phyloP scores from a whole-genome alignment of 2,113 vertebrate genomes.

The Accipiter virgatus region DNA sequence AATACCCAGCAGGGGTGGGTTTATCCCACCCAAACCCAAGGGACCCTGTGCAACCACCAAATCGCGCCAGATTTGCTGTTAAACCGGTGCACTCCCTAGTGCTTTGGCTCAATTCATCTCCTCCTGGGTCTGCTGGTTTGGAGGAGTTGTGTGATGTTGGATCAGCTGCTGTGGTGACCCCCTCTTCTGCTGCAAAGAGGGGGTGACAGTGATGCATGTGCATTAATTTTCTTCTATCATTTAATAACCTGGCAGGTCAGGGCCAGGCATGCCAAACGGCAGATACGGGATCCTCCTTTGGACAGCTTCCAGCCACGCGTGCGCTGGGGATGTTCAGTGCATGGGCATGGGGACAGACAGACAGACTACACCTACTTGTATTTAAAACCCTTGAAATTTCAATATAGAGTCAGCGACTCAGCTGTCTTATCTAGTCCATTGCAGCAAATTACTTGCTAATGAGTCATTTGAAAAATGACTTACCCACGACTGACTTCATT shows the following conservation, averaged over 20 bases:
- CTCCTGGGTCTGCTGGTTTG: background rate
- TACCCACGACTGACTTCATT: no score
- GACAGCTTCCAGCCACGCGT: background rate
- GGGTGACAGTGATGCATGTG: no score
- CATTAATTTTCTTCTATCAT: background rate
- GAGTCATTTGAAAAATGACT: background rate
- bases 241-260: background rate
- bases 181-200: background rate
- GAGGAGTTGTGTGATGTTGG: background rate
- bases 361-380: background rate
- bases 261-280: background rate
- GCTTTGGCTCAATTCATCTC: background rate
- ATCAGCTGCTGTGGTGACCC: background rate
- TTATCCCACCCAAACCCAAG: background rate
- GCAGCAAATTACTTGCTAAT: background rate
- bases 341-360: rapidly evolving
- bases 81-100: background rate
- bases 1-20: background rate
- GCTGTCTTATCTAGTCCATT: background rate
- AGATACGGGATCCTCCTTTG: background rate
- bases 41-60: background rate
- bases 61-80: background rate
- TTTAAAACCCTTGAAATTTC: background rate
- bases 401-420: background rate
- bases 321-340: rapidly evolving